Percentiles rank a stretch among this genome's conserved stretches.
phyloP scores from a whole-genome alignment of 2,113 vertebrate genomes.

The Chelonoidis abingdonii region DNA sequence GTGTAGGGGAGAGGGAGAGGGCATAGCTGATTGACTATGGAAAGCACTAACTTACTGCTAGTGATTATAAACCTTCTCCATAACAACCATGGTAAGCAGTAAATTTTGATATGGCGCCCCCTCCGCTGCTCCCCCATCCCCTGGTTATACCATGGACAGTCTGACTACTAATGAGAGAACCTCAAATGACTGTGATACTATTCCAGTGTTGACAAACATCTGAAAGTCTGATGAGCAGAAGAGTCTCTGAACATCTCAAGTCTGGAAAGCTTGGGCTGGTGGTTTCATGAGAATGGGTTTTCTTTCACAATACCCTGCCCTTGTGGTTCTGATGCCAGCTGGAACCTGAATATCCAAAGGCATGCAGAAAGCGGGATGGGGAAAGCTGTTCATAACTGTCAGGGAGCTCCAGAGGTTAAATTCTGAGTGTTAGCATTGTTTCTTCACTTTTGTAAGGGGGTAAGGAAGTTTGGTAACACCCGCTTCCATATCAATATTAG shows the following conservation, averaged over 20 bases:
- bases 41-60: not conserved
- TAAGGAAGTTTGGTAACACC: not conserved
- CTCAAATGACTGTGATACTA: not conserved
- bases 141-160: not conserved
- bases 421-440: not conserved
- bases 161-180: not conserved
- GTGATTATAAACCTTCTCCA: not conserved
- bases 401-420: too few relatives aligned
- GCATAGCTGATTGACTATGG: not conserved
- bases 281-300: not conserved
- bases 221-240: not conserved
- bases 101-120: not conserved
- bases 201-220: not conserved
- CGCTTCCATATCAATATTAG: not conserved
- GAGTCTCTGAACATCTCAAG: not conserved
- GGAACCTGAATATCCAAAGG: not conserved
- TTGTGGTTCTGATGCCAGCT: not conserved
- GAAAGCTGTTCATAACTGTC: not conserved
- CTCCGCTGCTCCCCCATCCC: too few relatives aligned
- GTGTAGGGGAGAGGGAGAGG: not conserved
- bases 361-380: accelerated
- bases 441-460: too few relatives aligned
- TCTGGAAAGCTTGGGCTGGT: not conserved
- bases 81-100: not conserved
- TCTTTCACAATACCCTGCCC: accelerated